These are phyloP conservation scores for Chromoteleia sp. DNA, from an alignment of 2,888 invertebrate species.

Conservation along the genomic window DNA sequence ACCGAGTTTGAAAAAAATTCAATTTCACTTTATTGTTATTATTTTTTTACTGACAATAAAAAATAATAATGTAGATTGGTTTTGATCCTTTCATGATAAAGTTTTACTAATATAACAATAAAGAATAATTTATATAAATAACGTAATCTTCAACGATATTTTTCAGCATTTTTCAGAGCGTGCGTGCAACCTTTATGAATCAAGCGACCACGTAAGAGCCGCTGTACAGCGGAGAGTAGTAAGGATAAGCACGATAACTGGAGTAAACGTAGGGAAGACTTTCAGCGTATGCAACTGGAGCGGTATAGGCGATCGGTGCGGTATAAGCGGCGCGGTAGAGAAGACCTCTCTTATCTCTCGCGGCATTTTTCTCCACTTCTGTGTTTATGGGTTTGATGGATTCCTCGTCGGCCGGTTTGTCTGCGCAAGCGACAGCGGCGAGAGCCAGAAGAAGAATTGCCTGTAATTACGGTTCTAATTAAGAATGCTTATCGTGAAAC, in stretches of 20 bases:
- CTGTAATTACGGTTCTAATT: slow-evolving; percentile 68
- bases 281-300: slow-evolving; percentile 75
- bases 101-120: background rate
- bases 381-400: slow-evolving; percentile 62
- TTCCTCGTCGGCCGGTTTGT: slow-evolving; percentile 67
- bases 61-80: background rate
- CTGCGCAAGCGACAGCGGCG: slow-evolving; percentile 75
- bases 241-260: slow-evolving; percentile 74
- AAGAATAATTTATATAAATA: slow-evolving; percentile 25
- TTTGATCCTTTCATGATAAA: background rate
- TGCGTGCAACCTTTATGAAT: slow-evolving; percentile 29
- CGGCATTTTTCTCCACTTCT: slow-evolving; percentile 52
- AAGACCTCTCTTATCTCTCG: slow-evolving; percentile 78
- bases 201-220: slow-evolving; percentile 74
- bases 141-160: slow-evolving; percentile 12
- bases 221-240: slow-evolving; percentile 74
- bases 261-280: slow-evolving; percentile 74
- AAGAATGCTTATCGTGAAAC: background rate
- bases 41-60: no score
- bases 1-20: no score
- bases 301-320: slow-evolving; percentile 74
- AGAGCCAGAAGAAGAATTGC: slow-evolving; percentile 77
- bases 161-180: slow-evolving; percentile 11
- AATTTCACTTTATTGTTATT: no score
- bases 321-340: slow-evolving; percentile 72